These are phyloP conservation scores for Platerodrilus igneus DNA, from an alignment of 2,888 invertebrate genomes.

Conservation along the genomic window DNA sequence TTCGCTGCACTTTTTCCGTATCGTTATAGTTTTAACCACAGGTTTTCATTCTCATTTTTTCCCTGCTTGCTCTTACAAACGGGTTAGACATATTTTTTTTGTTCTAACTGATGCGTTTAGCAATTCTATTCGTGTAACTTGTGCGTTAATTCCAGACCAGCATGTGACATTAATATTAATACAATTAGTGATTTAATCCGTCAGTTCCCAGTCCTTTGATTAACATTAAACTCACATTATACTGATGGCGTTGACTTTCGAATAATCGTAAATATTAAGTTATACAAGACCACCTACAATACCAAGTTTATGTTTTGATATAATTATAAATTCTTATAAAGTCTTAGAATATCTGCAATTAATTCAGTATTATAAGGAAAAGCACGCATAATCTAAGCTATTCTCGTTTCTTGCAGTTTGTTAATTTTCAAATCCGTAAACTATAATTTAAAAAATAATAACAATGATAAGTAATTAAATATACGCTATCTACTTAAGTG, in stretches of 20 bases:
- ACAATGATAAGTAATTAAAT: too few species aligned
- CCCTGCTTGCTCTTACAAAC: conserved; percentile 10
- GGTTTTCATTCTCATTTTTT: conserved; percentile 14
- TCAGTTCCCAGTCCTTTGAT: conserved; percentile 23
- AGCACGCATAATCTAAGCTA: too few species aligned
- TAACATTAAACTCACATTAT: conserved; percentile 24
- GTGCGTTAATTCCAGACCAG: conserved; percentile 27
- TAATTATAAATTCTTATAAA: too few species aligned
- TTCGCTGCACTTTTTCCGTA: conserved; percentile 10
- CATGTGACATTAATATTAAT: conserved; percentile 28
- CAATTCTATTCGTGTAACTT: conserved; percentile 16
- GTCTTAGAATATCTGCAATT: too few species aligned
- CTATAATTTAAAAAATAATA: too few species aligned
- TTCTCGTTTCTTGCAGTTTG: too few species aligned
- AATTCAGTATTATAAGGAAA: too few species aligned
- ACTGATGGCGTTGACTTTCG: conserved; percentile 16
- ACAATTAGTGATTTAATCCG: conserved; percentile 28
- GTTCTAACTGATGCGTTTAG: conserved; percentile 15
- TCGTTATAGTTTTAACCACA: conserved; percentile 16
- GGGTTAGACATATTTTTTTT: conserved; percentile 17
- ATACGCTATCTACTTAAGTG: too few species aligned
- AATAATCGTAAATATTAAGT: conserved; percentile 20
- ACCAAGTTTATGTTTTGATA: too few species aligned
- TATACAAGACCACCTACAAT: conserved; percentile 13
- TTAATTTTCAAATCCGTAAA: too few species aligned